These are phyloP conservation scores for Otolemur garnettii DNA, from an alignment of 2,113 vertebrate genomes.

Conservation along the genomic window DNA sequence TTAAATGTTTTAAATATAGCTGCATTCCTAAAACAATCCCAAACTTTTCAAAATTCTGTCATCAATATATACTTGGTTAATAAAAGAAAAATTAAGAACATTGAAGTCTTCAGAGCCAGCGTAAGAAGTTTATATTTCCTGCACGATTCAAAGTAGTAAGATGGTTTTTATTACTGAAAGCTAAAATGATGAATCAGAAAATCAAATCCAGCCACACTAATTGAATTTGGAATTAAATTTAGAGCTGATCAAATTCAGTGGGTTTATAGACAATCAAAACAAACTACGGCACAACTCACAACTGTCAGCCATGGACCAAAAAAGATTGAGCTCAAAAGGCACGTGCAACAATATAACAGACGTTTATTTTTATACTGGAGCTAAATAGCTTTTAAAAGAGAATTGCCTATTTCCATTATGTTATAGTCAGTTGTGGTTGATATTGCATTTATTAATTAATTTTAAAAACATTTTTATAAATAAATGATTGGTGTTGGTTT, in stretches of 20 bases:
- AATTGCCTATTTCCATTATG: not conserved
- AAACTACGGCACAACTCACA: not conserved
- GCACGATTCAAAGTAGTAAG: not conserved
- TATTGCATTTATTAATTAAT: not conserved
- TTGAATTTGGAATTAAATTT: not conserved
- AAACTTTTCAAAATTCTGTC: not conserved
- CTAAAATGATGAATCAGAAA: conserved; percentile 23
- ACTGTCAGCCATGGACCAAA: not conserved
- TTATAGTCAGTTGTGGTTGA: not conserved
- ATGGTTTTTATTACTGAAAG: conserved; percentile 1
- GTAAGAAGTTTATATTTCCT: not conserved
- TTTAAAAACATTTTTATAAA: not conserved
- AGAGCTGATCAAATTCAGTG: not conserved
- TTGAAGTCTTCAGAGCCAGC: not conserved
- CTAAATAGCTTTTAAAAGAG: not conserved
- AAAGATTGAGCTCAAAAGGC: not conserved
- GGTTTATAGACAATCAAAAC: not conserved
- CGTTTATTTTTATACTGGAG: not conserved
- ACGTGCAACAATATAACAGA: not conserved
- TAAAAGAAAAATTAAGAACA: not conserved
- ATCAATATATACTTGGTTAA: not conserved
- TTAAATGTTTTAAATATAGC: conserved; percentile 29
- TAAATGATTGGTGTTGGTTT: not conserved
- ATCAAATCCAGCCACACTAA: not conserved
- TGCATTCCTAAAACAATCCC: not conserved